phyloP scores from a whole-genome alignment of 2,888 invertebrate genomes.

The Noctua fimbriata region DNA sequence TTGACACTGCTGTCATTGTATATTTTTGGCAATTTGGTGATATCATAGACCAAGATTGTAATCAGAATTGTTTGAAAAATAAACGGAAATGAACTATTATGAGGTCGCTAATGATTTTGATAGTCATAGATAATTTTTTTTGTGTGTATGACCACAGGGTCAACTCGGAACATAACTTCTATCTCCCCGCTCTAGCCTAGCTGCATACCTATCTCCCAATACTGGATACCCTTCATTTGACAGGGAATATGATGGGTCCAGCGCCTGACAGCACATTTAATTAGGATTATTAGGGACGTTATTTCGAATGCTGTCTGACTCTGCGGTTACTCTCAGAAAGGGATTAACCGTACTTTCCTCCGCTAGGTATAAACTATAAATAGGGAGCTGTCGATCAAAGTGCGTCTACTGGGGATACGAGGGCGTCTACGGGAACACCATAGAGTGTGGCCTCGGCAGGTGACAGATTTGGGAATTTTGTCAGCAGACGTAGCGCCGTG shows the following conservation, averaged over 20 bases:
- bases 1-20: slow-evolving; percentile 31
- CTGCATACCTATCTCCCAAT: not conserved
- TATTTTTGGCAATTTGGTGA: slow-evolving; percentile 15
- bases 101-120: slow-evolving; percentile 16
- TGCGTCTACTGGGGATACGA: too few species aligned
- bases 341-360: not conserved
- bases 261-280: too few species aligned
- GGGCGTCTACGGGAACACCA: too few species aligned
- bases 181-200: not conserved
- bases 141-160: not conserved
- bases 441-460: not conserved
- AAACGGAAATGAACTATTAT: slow-evolving; percentile 7
- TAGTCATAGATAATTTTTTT: slow-evolving; percentile 2
- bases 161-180: not conserved
- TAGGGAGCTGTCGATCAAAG: too few species aligned
- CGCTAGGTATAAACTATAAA: too few species aligned
- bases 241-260: not conserved
- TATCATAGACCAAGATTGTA: slow-evolving; percentile 36
- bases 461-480: not conserved
- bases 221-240: not conserved
- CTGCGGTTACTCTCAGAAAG: not conserved
- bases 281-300: not conserved
- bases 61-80: slow-evolving; percentile 13
- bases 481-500: not conserved
- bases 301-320: not conserved